Base-by-base conservation (phyloP, 35 echinoderm and acorn worm genomes). In the Chiridota heheva region DNA sequence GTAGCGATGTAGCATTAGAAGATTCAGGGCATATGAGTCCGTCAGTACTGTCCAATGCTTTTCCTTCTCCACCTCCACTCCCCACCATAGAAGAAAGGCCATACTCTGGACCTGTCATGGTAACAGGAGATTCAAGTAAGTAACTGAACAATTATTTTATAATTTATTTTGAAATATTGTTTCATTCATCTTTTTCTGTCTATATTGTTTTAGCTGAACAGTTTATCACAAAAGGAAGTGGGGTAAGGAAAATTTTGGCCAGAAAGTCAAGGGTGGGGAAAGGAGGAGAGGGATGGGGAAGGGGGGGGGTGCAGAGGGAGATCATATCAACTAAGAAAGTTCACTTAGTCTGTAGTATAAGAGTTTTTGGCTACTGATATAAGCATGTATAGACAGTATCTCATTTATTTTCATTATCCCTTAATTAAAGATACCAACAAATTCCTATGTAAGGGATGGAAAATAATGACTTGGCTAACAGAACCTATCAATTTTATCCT, bases 71-170 rank as follows among this genome's bases (percentile, higher is more conserved):
- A 28, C 62, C 69, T 60, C 88, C 64, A 43, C 27, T 91, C 2
- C 46, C 43, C 0, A 53, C 60, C 5, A 55, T 87, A 20, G 88
- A 97, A 15, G 80, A 84, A 25, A 65, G 93, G n/a, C 93, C 93
- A 5, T 88, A 64, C 63, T 98, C 95, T 24, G 95, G 95, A 55
- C 95, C 95, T 60, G 88, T 76, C 63, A 77, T 36, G 91, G 86
- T 27, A 87, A 76, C 49, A 87, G 90, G 67, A 93, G 79, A 67
- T 86, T 85, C 72, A 84, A 91, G 88, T 91, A 51, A 69, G 81
- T 85, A 58, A 32, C 7, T 26, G 7, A 7, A 7, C 5, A 62
- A 22, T 20, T 62, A 62, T 26, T 20, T 70, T 70, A 24, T 70
- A 18, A 12, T 70, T 70, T 10, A 35, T 70, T 73, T 42, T n/a